Evolutionary conservation across 2,113 vertebrate genomes (phyloP).

Genomic region (Myiagra hebetior): DNA sequence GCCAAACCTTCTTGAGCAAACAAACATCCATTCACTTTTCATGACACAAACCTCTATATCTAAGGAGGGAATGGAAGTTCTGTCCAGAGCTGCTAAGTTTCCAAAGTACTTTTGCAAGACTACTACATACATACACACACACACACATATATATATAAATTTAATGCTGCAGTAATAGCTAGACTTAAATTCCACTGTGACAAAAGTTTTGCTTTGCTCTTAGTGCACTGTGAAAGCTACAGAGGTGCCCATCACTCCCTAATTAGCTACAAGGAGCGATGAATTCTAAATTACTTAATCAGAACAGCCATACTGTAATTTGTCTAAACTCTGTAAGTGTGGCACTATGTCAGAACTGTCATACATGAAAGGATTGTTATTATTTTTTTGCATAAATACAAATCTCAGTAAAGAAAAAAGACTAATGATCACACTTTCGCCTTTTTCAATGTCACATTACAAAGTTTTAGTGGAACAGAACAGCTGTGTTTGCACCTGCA

Average conservation of each 20-base stretch:
- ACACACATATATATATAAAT: accelerated
- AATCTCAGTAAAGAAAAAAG: neutral
- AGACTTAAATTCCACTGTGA: neutral
- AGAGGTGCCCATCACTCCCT: neutral
- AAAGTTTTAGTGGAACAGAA: neutral
- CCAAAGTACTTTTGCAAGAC: neutral
- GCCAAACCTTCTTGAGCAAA: neutral
- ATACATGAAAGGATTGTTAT: neutral
- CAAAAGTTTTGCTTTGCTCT: neutral
- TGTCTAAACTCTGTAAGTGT: neutral
- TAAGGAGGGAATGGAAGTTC: neutral
- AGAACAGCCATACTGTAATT: neutral
- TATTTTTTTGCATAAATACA: neutral
- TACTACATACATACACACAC: neutral
- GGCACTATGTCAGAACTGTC: neutral
- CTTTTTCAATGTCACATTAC: neutral
- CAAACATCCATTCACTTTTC: neutral
- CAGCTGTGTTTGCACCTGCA: neutral
- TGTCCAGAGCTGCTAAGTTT: neutral
- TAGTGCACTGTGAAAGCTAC: neutral
- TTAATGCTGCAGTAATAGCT: neutral
- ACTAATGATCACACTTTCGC: neutral
- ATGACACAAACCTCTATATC: neutral
- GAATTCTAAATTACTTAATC: neutral
- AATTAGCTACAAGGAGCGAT: neutral